Percentiles rank a stretch among this genome's conserved stretches.
Conservation (phyloP, 2,113 vertebrate species). For the Lophura nycthemera region DNA sequence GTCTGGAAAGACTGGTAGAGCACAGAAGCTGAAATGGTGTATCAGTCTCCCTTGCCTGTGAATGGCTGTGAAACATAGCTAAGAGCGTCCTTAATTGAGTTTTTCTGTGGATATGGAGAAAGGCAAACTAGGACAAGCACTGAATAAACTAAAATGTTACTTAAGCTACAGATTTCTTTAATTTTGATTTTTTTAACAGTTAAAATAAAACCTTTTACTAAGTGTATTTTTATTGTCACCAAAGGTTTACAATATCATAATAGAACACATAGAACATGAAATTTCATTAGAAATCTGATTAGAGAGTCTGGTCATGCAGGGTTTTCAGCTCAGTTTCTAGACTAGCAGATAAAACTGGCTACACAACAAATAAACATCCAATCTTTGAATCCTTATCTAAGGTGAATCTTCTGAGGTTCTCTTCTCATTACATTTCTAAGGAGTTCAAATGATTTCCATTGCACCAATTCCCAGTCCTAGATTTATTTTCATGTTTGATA, state of each 20-base stretch:
- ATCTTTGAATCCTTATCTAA: constrained; percentile 13
- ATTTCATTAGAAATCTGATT: neutral
- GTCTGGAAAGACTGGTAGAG: neutral
- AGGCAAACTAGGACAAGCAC: neutral
- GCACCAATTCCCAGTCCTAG: neutral
- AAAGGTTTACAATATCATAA: neutral
- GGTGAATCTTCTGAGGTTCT: neutral
- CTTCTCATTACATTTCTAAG: constrained; percentile 17
- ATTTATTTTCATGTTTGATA: constrained; percentile 58
- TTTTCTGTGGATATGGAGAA: neutral
- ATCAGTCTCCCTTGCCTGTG: neutral
- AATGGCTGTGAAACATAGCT: neutral
- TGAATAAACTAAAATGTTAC: neutral
- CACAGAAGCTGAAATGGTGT: neutral
- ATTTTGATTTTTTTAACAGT: neutral
- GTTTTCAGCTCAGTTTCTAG: constrained; percentile 11
- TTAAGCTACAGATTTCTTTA: neutral
- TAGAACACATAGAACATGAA: neutral
- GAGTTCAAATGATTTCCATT: neutral
- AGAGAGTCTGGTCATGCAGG: neutral
- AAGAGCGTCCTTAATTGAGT: neutral
- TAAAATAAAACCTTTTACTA: neutral
- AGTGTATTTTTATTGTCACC: neutral
- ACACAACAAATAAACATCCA: neutral
- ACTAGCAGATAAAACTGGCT: neutral